These are phyloP conservation scores for Tethya wilhelma DNA, from an alignment of 37 sponge, comb jelly and placozoan species.

Conservation along the genomic window DNA sequence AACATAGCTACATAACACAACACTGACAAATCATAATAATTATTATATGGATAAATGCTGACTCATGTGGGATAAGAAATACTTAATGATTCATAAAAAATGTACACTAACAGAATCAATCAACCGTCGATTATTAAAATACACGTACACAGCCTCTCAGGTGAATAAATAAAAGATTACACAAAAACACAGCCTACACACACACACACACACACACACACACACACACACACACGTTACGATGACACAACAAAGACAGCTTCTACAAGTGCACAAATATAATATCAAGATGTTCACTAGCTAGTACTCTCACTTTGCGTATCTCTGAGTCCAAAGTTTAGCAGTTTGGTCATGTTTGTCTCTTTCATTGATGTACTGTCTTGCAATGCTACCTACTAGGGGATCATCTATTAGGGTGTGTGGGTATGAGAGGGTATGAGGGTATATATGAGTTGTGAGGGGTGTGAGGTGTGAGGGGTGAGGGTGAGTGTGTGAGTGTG, in stretches of 20 bases:
- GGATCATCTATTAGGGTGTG: constrained; percentile 66
- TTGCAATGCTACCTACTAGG: constrained; percentile 88
- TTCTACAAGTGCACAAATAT: not conserved
- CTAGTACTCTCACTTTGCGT: constrained; percentile 59
- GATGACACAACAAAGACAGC: not conserved
- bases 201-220: too few relatives aligned
- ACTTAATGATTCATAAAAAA: too few relatives aligned
- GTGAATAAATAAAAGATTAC: too few relatives aligned
- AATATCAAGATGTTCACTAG: not conserved
- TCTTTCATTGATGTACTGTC: constrained; percentile 71
- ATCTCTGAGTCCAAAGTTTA: constrained; percentile 78
- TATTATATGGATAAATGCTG: too few relatives aligned
- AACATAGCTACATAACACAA: too few relatives aligned
- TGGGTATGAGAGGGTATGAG: not conserved
- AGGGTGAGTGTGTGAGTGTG: not conserved
- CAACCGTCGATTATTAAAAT: too few relatives aligned
- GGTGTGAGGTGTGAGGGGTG: not conserved
- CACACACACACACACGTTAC: not conserved
- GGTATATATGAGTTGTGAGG: not conserved
- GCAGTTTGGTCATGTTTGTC: constrained; percentile 82
- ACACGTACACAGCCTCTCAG: too few relatives aligned
- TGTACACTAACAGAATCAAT: too few relatives aligned
- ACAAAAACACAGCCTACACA: too few relatives aligned
- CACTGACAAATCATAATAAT: too few relatives aligned
- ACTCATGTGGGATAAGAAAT: too few relatives aligned